Base-by-base conservation (phyloP, 1,140 invertebrate genomes). In the Philopotamus ludificatus region DNA sequence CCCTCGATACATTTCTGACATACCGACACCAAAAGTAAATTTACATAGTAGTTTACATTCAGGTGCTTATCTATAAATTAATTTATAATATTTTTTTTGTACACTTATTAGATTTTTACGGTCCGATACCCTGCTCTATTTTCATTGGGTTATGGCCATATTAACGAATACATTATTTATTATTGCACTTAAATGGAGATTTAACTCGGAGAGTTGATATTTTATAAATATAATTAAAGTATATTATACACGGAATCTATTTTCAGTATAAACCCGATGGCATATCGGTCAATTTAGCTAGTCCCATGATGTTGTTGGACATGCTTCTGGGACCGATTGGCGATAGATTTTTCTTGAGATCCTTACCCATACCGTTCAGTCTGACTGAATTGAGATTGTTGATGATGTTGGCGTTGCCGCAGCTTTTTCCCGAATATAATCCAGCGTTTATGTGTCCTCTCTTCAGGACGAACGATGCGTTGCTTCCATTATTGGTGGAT, bases 211-310 rank as follows among this genome's bases (percentile, higher is more conserved):
- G 28, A 12, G 12, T 34, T 34, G n/a, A 8, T 8, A 57, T 57
- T 10, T 60, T 20, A 55, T 4, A 4, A n/a, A n/a, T n/a, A n/a
- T n/a, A n/a, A n/a, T n/a, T n/a, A n/a, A n/a, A 7, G 4, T 12
- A 34, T 34, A 34, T 34, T 34, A 7, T 45, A 58, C 55, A 58
- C 12, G 9, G 4, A 41, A 58, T 1, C n/a, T 12, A 12, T 15
- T 45, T 70, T 81, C 74, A 89, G 78, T 89, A 89, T 63, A 89
- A 77, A 63, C 88, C 88, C 21, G 87, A 89, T 57, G 86, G 86
- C 73, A 89, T 82, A 73, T 89, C 88, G 1, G 87, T 86, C 12
- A 89, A 76, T 78, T 88, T 89, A 21, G 83, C 81, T 8, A 74
- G 51, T 25, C 80, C 81, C 18, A 70, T 71, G 28, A 75, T 79